Evolutionary conservation across 64 coral and sea anemone genomes (phyloP), one percentile per base, ranked within the genome.

Genomic region (Porites australiensis): DNA sequence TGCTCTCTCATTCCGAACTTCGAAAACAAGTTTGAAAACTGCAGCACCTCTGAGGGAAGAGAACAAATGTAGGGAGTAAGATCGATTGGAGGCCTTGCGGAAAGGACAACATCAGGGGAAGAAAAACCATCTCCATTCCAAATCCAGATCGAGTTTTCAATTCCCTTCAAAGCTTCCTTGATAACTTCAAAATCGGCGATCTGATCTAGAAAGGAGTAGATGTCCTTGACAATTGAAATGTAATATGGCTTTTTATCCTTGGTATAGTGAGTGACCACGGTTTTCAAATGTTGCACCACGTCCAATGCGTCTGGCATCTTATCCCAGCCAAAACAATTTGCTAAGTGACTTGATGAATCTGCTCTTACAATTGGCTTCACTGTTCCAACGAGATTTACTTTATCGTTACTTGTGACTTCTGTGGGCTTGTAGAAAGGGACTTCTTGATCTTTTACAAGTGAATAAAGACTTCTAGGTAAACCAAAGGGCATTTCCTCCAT

Each of bases 101-200:
- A 8, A 67, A 97, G 62, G n/a, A 94, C 44, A 27, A 70, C 66
- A 37, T 59, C 10, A 22, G 94, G 77, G 18, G 77, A 91, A 7
- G 88, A 96, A 55, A 99, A 99, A 0, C 94, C 94, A 16, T 91
- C 84, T 79, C 98, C 98, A 86, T 91, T 95, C 98, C 98, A 99
- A 65, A 99, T 64, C 98, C 98, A 99, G 5, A 77, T 19, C 0
- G 23, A 53, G 20, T 90, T 49, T 3, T 64, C 61, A 60, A 50
- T 13, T 48, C 52, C 72, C 47, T 58, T 16, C 48, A 97, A 50
- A 4, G 6, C 82, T 18, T 63, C 16, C 27, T 19, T 64, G 23
- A 82, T 20, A 37, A 54, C 61, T n/a, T 46, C 55, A 9, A 16
- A 27, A 22, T 15, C 22, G 11, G 18, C 6, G 15, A n/a, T 22